These are phyloP conservation scores for Micromussa lordhowensis DNA, from an alignment of 92 coral and sea anemone species.

Conservation along the genomic window DNA sequence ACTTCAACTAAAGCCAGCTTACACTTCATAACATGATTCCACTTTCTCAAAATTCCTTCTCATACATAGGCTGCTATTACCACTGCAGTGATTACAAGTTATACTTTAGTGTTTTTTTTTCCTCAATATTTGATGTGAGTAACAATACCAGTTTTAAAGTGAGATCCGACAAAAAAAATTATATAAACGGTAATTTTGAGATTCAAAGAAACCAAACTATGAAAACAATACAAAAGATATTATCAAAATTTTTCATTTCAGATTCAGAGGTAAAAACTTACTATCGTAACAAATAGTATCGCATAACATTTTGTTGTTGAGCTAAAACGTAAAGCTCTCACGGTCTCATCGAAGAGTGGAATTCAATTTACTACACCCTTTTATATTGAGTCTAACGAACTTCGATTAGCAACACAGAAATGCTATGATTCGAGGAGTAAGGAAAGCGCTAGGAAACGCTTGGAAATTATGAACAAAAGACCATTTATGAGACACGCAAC, in stretches of 20 bases:
- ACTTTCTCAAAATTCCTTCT: background rate
- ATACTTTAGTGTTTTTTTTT: background rate
- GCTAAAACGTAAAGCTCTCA: background rate
- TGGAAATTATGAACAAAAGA: slow-evolving; percentile 19
- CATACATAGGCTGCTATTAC: no score
- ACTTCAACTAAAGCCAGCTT: background rate
- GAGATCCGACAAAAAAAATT: background rate
- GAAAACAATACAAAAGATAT: background rate
- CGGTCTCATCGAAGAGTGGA: background rate
- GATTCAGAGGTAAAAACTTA: background rate
- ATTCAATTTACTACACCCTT: slow-evolving; percentile 2
- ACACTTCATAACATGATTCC: background rate
- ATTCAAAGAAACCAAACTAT: background rate
- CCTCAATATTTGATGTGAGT: slow-evolving; percentile 5
- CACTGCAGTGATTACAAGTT: background rate
- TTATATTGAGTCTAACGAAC: background rate
- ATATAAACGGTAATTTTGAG: background rate
- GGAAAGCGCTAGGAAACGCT: slow-evolving; percentile 7
- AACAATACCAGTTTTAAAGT: background rate
- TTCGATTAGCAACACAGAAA: background rate
- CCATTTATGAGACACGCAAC: background rate
- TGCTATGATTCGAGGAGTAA: slow-evolving; percentile 2
- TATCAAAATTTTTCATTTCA: background rate
- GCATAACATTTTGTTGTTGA: background rate
- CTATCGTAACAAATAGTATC: background rate